Base-by-base conservation (phyloP, 1,140 invertebrate species). In the Drosophila triauraria region DNA sequence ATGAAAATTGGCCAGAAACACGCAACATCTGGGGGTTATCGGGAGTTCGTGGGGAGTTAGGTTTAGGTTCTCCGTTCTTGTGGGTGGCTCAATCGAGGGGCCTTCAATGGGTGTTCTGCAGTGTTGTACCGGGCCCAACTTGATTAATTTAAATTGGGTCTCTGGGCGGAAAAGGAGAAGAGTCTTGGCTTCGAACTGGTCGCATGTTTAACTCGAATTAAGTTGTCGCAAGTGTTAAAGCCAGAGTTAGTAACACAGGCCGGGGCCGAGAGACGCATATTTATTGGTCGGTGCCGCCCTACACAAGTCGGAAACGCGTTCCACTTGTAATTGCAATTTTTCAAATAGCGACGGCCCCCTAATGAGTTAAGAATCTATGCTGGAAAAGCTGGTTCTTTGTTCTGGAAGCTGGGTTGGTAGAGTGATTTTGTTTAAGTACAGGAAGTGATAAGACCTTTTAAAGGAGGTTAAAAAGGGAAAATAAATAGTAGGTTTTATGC, bases 71-170 rank as follows among this genome's bases (percentile, higher is more conserved):
- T 47, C 10, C 12, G n/a, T 13, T 23, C n/a, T 48, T 38, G 54
- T 57, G 54, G 67, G 53, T 58, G 68, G 42, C 6, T 40, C n/a
- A 68, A 56, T 56, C 7, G 42, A 13, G 38, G 35, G 30, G 59
- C 27, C 47, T 42, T 27, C 35, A 27, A 44, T 56, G 74, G 65
- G 71, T 17, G 48, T 25, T 59, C 57, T 80, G 44, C 32, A 3
- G 13, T 15, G 32, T 38, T 38, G 17, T n/a, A 10, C 20, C 44
- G 40, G 40, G 61, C 48, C 71, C 61, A 67, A 47, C 64, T 87
- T 88, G 80, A 87, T 87, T 87, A 83, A 78, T 87, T 87, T 80
- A 83, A 80, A 87, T 88, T 71, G 77, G 70, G 56, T 53, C 79
- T 74, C 48, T 58, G 8, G 35, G 32, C 12, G 42, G 42, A 20